A percentile compares a stretch with the other conserved stretches of the same genome.
phyloP scores from a whole-genome alignment of 2,797 vertebrate species.

The Hoplostethus atlanticus region DNA sequence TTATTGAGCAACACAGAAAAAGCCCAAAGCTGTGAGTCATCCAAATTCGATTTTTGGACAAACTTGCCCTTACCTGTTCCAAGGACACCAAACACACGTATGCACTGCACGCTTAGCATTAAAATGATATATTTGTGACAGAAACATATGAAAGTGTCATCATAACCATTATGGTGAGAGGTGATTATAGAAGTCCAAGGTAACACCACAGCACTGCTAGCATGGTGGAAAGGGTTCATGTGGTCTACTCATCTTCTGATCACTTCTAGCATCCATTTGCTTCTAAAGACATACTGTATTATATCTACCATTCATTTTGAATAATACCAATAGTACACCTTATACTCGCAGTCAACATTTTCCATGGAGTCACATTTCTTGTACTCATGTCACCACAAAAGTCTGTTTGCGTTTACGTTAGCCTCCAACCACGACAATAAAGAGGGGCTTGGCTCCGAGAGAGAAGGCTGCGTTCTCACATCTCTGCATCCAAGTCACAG shows the following conservation, averaged over 20 bases:
- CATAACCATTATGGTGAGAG: slow-evolving; percentile 28
- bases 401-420: slow-evolving; percentile 8
- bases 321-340: not conserved
- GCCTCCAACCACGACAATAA: slow-evolving; percentile 23
- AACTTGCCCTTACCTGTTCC: slow-evolving; percentile 7
- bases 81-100: slow-evolving; percentile 10
- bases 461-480: not conserved
- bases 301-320: not conserved
- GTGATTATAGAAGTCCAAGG: slow-evolving; percentile 36
- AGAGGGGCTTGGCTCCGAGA: not conserved
- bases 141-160: too few relatives aligned
- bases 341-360: not conserved
- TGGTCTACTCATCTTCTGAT: not conserved
- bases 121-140: slow-evolving; percentile 9
- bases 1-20: slow-evolving; percentile 34
- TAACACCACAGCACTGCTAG: slow-evolving; percentile 22
- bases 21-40: slow-evolving; percentile 26
- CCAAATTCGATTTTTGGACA: not conserved
- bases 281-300: not conserved
- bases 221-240: not conserved
- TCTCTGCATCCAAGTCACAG: too few relatives aligned
- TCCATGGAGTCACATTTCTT: slow-evolving; percentile 8
- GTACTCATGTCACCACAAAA: slow-evolving; percentile 2
- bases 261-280: not conserved
- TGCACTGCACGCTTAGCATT: slow-evolving; percentile 1